Base-by-base conservation (phyloP, 2,797 vertebrate genomes). In the Urophycis tenuis region DNA sequence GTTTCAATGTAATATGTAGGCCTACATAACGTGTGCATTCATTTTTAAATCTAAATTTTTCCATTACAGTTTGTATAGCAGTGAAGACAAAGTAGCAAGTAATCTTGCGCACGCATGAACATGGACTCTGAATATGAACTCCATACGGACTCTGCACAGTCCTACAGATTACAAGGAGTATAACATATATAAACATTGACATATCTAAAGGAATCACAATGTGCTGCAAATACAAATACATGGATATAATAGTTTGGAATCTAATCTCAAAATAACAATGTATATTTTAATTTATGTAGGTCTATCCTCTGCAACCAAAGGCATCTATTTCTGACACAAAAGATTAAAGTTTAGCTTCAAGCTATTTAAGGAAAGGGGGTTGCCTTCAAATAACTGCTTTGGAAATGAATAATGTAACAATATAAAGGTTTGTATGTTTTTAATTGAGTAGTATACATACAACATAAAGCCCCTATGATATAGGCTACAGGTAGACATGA, bases 121-220 rank as follows among this genome's bases (percentile, higher is more conserved):
- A n/a, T n/a, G n/a, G n/a, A 60, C 22, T 53, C 25, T n/a, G 25
- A n/a, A n/a, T n/a, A n/a, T 60, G 6, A 60, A n/a, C 45, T 49
- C 53, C 53, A 60, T 74, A 60, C 5, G n/a, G 33, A 36, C 45
- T 72, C 19, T 29, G 32, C 69, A n/a, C 71, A 72, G 69, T 74
- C 14, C 73, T 64, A 9, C 19, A 36, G 34, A 69, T 74, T 8
- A 25, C 10, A 60, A 1, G 2, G 25, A 60, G 7, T 60, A n/a
- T 60, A 60, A 60, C 8, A 60, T 60, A 60, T 60, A 60, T 9
- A 60, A 60, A n/a, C 53, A 60, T 25, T 6, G 22, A 60, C n/a
- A 60, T n/a, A 25, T 60, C 53, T 22, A 41, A 41, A 41, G 39
- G 45, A 17, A 60, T 60, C 53, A n/a, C 22, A 60, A 60, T 60